phyloP scores from a whole-genome alignment of 2,113 vertebrate genomes.

The Sigmodon hispidus region DNA sequence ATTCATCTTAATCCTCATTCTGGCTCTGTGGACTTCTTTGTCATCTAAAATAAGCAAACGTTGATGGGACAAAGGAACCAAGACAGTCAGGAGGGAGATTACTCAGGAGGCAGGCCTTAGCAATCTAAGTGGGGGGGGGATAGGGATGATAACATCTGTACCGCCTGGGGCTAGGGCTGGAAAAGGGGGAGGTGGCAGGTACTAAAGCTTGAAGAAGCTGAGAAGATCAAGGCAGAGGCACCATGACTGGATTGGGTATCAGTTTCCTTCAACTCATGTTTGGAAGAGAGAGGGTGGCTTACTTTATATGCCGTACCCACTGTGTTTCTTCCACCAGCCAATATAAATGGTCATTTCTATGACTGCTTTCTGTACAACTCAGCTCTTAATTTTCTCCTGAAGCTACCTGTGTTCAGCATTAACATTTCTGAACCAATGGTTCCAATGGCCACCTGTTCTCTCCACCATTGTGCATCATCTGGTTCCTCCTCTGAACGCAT shows the following conservation, averaged over 20 bases:
- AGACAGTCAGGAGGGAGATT: background rate
- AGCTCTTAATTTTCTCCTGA: background rate
- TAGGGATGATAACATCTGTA: background rate
- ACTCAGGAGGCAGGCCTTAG: background rate
- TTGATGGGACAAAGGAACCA: background rate
- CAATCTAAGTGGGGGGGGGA: no score
- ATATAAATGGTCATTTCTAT: background rate
- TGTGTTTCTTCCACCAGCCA: background rate
- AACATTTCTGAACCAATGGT: background rate
- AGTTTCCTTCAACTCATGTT: background rate
- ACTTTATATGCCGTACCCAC: background rate
- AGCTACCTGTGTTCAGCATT: no score
- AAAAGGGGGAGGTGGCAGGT: background rate
- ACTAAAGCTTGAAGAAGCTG: background rate
- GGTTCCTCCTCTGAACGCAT: background rate
- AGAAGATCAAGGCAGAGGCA: background rate
- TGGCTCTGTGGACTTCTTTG: background rate
- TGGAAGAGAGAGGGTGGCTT: background rate
- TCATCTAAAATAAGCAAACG: background rate
- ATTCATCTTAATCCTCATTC: background rate
- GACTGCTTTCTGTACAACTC: background rate
- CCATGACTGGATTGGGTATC: background rate
- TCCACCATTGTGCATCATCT: no score
- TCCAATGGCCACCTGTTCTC: background rate
- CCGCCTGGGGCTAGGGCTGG: rapidly evolving